These are phyloP conservation scores for Cottus gobio DNA, from an alignment of 2,113 vertebrate species.

Conservation along the genomic window DNA sequence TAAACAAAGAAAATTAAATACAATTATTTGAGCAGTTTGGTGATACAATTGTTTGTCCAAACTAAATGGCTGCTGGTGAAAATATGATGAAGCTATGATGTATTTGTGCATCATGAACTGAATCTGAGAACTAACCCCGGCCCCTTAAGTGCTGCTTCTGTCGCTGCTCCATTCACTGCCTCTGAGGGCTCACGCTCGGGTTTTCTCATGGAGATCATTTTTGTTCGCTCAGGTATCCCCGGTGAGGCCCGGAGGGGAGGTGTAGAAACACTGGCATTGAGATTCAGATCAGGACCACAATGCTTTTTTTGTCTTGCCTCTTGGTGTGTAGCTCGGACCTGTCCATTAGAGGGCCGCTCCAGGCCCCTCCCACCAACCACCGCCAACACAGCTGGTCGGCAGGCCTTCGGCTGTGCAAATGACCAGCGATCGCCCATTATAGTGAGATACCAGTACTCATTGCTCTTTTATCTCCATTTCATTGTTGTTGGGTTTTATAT, in stretches of 20 bases:
- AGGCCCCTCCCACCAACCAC: not conserved
- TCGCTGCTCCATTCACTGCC: constrained; percentile 17
- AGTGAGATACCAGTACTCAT: not conserved
- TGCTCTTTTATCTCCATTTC: too few relatives aligned
- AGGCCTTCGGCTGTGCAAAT: constrained; percentile 35
- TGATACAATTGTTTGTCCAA: not conserved
- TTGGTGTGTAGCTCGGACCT: constrained; percentile 57
- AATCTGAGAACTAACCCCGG: constrained; percentile 9
- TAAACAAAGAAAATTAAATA: not conserved
- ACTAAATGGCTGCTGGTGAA: not conserved
- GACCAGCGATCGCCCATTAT: constrained; percentile 1
- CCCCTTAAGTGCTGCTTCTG: not conserved
- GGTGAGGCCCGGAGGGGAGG: constrained; percentile 50
- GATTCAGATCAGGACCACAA: constrained; percentile 76
- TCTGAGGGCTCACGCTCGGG: constrained; percentile 8
- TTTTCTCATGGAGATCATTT: constrained; percentile 59
- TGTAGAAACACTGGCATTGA: constrained; percentile 60
- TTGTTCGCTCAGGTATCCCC: constrained; percentile 56
- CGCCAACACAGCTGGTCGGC: constrained; percentile 24
- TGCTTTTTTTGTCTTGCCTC: constrained; percentile 70
- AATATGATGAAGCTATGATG: not conserved
- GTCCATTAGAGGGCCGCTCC: constrained; percentile 41
- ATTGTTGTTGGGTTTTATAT: too few relatives aligned
- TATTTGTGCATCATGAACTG: too few relatives aligned
- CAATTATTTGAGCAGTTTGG: not conserved